phyloP scores from a whole-genome alignment of 1,140 invertebrate species.

The Hydropsyche tenuis region DNA sequence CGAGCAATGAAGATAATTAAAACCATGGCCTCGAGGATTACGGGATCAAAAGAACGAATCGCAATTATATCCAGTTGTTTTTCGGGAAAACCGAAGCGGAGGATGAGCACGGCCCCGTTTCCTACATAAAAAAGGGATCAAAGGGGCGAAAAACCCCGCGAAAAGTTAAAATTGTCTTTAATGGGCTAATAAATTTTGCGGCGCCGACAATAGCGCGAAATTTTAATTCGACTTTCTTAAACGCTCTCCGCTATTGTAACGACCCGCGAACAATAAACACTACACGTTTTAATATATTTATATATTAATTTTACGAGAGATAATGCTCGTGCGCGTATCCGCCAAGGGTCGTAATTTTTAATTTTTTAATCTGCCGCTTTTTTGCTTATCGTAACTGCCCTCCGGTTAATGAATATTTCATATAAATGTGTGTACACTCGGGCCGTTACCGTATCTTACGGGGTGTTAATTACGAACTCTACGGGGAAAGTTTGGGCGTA shows the following conservation, averaged over 20 bases:
- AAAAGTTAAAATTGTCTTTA: slow-evolving; percentile 26
- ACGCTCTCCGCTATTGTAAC: slow-evolving; percentile 1
- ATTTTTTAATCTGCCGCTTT: slow-evolving; percentile 23
- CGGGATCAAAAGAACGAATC: slow-evolving; percentile 14
- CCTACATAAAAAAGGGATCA: neutral
- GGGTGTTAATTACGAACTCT: slow-evolving; percentile 22
- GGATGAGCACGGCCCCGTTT: neutral
- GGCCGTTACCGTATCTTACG: neutral
- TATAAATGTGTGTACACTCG: slow-evolving; percentile 1
- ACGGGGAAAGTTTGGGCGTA: neutral
- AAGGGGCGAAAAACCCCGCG: neutral
- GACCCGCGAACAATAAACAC: too few species aligned
- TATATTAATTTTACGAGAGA: too few species aligned
- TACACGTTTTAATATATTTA: too few species aligned
- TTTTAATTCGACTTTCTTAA: slow-evolving; percentile 14
- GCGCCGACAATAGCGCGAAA: slow-evolving; percentile 7
- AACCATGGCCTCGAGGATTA: slow-evolving; percentile 13
- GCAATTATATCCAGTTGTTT: slow-evolving; percentile 10
- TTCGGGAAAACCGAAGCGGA: neutral
- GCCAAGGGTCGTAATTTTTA: slow-evolving; percentile 1
- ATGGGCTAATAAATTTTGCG: slow-evolving; percentile 25
- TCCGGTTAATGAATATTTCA: slow-evolving; percentile 25
- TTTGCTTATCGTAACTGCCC: slow-evolving; percentile 18
- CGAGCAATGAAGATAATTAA: slow-evolving; percentile 22
- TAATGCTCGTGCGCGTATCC: too few species aligned